Evolutionary conservation across 2,113 vertebrate species (phyloP).

Genomic region (Oryzias melastigma): DNA sequence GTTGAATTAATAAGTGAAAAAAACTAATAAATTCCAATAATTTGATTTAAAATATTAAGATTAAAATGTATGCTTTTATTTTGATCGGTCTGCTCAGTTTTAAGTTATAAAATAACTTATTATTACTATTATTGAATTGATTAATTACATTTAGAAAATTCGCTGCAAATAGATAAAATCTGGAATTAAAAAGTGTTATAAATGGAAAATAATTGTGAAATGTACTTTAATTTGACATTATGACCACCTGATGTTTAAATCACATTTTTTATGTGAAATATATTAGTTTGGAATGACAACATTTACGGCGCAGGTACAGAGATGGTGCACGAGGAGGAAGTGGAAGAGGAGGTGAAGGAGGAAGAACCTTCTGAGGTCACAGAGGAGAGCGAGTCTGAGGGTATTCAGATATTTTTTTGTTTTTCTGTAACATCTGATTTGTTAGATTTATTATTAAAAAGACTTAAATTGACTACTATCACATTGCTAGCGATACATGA

Average conservation of each 20-base stretch:
- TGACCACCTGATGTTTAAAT: not conserved
- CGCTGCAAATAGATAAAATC: no score
- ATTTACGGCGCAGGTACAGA: conserved; percentile 75
- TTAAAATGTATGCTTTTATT: no score
- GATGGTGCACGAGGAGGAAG: conserved; percentile 49
- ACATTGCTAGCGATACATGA: conserved; percentile 46
- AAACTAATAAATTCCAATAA: no score
- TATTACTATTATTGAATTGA: no score
- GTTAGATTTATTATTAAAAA: conserved; percentile 9
- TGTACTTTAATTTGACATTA: no score
- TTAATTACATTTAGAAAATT: no score
- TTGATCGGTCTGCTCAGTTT: no score
- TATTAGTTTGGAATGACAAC: conserved; percentile 32
- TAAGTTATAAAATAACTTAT: no score
- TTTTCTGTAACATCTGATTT: conserved; percentile 15
- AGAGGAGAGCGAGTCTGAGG: conserved; percentile 42
- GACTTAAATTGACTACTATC: conserved; percentile 54
- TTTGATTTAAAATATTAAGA: no score
- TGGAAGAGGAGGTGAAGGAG: conserved; percentile 37
- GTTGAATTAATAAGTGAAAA: no score
- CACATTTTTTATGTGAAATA: not conserved
- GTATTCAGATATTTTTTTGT: conserved; percentile 39
- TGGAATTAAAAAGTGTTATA: no score
- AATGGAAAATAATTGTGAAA: no score
- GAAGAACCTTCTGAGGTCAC: conserved; percentile 12